Conservation (phyloP, 2,797 vertebrate species). For the Trichosurus vulpecula region DNA sequence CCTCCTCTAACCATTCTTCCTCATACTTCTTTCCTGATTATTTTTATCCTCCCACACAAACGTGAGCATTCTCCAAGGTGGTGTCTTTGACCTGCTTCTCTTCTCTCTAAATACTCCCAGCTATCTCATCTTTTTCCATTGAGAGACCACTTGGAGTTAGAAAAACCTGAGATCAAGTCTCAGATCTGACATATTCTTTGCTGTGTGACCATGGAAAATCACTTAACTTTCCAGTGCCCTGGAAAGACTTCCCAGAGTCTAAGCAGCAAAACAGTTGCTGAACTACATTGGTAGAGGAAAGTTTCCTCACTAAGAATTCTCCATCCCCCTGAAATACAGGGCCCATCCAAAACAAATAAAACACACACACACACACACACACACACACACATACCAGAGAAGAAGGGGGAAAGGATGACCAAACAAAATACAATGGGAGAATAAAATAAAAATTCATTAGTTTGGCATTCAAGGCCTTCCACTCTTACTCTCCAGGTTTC, state of each 20-base stretch:
- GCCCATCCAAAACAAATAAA: neutral
- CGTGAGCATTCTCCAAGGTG: neutral
- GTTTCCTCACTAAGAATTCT: neutral
- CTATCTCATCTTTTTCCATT: neutral
- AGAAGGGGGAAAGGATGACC: neutral
- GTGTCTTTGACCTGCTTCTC: neutral
- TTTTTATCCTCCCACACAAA: neutral
- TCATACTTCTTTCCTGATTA: neutral
- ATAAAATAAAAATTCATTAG: neutral
- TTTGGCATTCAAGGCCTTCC: neutral
- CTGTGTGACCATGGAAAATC: neutral
- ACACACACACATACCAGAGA: neutral
- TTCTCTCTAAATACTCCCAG: neutral
- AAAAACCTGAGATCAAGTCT: neutral
- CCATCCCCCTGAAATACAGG: neutral
- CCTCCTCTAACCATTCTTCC: neutral
- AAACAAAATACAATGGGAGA: neutral
- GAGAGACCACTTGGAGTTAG: neutral
- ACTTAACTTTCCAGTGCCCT: neutral
- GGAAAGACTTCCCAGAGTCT: neutral
- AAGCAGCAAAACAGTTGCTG: neutral
- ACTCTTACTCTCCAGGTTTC: neutral
- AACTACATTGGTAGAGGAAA: neutral
- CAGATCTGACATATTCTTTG: neutral
- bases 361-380: neutral